Base-by-base conservation (phyloP, 2,113 vertebrate species). In the Gymnogyps californianus region DNA sequence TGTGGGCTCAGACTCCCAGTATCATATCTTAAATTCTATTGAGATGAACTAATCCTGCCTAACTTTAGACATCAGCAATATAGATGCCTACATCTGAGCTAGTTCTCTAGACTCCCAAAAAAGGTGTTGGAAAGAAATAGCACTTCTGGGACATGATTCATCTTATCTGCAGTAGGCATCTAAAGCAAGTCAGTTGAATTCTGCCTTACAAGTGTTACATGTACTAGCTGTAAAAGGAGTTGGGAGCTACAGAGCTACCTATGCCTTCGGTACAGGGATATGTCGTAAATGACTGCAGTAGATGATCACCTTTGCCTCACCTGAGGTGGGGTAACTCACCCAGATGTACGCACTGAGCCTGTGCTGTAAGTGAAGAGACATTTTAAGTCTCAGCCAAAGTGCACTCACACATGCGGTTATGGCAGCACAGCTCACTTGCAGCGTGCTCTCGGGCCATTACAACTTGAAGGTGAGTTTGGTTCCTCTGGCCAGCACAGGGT, bases 201-300 rank as follows among this genome's bases (percentile, higher is more conserved):
- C 84, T 93, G 47, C 28, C 75, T 91, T 79, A 11, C 19, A 78
- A 64, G n/a, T 10, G 2, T 66, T 65, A 9, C 5, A 26, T 10
- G 16, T 51, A 6, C 34, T 10, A 80, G 6, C 22, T 38, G 4
- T 28, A 54, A 67, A 59, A 57, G 11, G 15, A 67, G 4, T 3
- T 49, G 32, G 36, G 38, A 93, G 16, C 42, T 70, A 21, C 26
- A 52, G 61, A 71, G 26, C 9, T 71, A 64, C 34, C 28, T 25
- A 2, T 1, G 0, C 32, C 29, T 40, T 93, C 3, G 1, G 32
- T 4, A 12, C 11, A 17, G 15, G 13, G 26, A 3, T 51, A 1
- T 25, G 2, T 12, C 57, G 36, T 26, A 42, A 59, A 69, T 25
- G 4, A 31, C 46, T 61, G 51, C 51, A 72, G n/a, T 3, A 79